A percentile compares a stretch with the other conserved stretches of the same genome.
Conservation (phyloP, 2,888 invertebrate species). For the Criorhina ranunculi region DNA sequence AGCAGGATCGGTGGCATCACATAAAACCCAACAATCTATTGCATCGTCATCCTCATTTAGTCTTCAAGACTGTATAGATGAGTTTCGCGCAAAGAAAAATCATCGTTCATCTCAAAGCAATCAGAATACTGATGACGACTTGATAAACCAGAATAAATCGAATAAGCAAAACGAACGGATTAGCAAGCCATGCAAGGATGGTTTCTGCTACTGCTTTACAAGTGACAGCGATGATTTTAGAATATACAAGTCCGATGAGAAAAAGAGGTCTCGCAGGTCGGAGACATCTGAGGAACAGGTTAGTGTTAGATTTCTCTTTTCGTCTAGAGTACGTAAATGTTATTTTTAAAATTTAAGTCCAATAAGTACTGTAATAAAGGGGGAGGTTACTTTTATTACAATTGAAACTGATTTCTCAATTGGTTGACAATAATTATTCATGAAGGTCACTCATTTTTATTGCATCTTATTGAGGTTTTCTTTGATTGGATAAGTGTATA, state of each 20-base stretch:
- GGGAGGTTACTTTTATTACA: not conserved
- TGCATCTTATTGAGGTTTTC: too few relatives aligned
- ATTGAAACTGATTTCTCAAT: not conserved
- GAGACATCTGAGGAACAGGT: constrained; percentile 60
- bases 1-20: constrained; percentile 54
- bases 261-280: constrained; percentile 53
- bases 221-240: constrained; percentile 83
- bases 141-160: constrained; percentile 82
- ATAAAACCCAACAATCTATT: constrained; percentile 71
- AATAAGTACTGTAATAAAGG: not conserved
- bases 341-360: not conserved
- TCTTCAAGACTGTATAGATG: constrained; percentile 82
- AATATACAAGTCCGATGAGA: constrained; percentile 45
- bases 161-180: constrained; percentile 82
- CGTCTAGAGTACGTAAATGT: not conserved
- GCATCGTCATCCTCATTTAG: constrained; percentile 82
- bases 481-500: too few relatives aligned
- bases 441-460: too few relatives aligned
- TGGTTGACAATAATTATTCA: too few relatives aligned
- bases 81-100: constrained; percentile 81
- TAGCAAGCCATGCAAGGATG: constrained; percentile 83
- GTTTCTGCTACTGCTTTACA: constrained; percentile 84
- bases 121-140: constrained; percentile 79
- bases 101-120: constrained; percentile 78
- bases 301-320: constrained; percentile 43